Evolutionary conservation across 2,113 vertebrate species (phyloP).

Genomic region (Elanoides forficatus): DNA sequence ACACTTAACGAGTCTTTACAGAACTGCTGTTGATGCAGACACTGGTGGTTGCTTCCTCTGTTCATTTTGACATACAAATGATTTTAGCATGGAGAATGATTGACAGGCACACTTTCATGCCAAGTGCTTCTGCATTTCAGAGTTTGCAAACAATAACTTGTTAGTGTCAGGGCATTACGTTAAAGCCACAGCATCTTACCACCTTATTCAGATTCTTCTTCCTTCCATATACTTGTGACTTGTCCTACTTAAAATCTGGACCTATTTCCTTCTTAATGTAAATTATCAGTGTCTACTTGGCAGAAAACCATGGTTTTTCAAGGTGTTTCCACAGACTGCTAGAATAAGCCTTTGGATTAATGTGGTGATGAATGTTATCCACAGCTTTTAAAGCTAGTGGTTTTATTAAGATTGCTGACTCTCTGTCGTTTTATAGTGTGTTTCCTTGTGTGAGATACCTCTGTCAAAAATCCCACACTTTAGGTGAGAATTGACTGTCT

Average conservation of each 20-base stretch:
- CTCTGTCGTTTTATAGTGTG: background rate
- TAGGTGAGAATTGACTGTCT: background rate
- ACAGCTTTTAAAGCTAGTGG: background rate
- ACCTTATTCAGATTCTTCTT: background rate
- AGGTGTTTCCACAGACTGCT: background rate
- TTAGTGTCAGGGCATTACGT: fast-evolving
- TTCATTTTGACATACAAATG: background rate
- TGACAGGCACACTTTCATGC: background rate
- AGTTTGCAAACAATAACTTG: background rate
- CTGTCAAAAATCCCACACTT: background rate
- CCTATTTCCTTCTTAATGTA: background rate
- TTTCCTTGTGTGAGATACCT: background rate
- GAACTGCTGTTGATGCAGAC: background rate
- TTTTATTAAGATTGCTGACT: background rate
- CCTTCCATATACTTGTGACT: background rate
- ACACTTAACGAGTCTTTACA: fast-evolving
- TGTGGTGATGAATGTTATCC: background rate
- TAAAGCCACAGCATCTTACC: background rate
- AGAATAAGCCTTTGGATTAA: background rate
- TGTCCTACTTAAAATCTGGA: background rate
- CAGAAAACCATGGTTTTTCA: background rate
- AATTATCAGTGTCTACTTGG: background rate
- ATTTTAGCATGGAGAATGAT: background rate
- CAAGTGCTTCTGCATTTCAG: background rate
- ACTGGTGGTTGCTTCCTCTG: background rate